These are phyloP conservation scores for Hippolais icterina DNA, from an alignment of 2,113 vertebrate genomes.

Conservation along the genomic window DNA sequence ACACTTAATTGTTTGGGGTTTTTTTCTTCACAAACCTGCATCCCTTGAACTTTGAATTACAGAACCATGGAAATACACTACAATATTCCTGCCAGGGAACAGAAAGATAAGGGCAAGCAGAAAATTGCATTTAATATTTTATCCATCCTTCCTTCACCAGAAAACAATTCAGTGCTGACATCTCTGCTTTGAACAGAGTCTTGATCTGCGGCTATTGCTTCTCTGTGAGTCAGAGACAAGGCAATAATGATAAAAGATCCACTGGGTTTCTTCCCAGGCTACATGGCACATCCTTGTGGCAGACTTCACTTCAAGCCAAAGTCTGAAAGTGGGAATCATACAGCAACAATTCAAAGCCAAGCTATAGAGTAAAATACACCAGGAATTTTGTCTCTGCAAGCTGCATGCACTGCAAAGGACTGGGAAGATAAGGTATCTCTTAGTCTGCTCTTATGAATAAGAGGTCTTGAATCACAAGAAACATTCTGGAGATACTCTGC, in stretches of 20 bases:
- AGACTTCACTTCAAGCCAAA: background rate
- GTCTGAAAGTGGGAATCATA: background rate
- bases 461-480: background rate
- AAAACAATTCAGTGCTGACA: slow-evolving; percentile 56
- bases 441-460: background rate
- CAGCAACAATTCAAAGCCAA: background rate
- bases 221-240: slow-evolving; percentile 39
- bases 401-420: background rate
- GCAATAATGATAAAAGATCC: slow-evolving; percentile 54
- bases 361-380: background rate
- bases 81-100: background rate
- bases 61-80: background rate
- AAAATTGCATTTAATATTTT: slow-evolving; percentile 61
- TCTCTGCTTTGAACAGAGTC: slow-evolving; percentile 42
- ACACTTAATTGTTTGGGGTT: background rate
- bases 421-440: background rate
- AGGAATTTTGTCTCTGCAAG: background rate
- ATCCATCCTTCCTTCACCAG: slow-evolving; percentile 52
- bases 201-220: slow-evolving; percentile 25
- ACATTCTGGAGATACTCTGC: background rate
- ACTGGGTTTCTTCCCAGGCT: slow-evolving; percentile 45
- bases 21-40: background rate
- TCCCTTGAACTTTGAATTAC: background rate
- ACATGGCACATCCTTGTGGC: background rate
- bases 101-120: slow-evolving; percentile 16